phyloP scores from a whole-genome alignment of 1,140 invertebrate genomes.

The Triops cancriformis region DNA sequence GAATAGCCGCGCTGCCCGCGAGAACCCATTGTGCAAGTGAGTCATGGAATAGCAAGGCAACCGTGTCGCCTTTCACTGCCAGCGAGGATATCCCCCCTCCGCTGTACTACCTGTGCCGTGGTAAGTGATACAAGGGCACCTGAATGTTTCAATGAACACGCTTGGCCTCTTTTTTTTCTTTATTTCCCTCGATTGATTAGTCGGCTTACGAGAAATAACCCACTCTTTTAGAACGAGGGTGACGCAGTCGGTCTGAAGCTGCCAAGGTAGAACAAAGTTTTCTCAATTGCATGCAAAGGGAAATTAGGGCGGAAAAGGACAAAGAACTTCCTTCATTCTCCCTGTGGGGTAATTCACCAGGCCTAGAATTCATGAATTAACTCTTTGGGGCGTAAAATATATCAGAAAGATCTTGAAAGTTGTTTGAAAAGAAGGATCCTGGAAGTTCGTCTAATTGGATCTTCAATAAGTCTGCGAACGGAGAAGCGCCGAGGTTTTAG shows the following conservation, averaged over 20 bases:
- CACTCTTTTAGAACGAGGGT: not conserved
- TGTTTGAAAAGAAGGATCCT: too few species aligned
- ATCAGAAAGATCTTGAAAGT: too few species aligned
- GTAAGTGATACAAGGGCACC: not conserved
- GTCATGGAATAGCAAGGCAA: not conserved
- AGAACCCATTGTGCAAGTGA: slow-evolving; percentile 2
- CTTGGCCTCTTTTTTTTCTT: not conserved
- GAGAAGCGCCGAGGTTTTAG: too few species aligned
- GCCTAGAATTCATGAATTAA: too few species aligned
- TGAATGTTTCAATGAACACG: not conserved
- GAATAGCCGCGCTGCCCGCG: not conserved
- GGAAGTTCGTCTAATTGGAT: too few species aligned
- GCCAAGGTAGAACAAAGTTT: too few species aligned
- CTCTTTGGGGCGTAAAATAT: too few species aligned
- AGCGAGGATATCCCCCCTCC: not conserved
- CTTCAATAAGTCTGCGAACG: too few species aligned
- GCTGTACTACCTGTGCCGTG: not conserved
- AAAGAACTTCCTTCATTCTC: too few species aligned
- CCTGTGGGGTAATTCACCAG: too few species aligned
- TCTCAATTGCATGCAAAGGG: too few species aligned
- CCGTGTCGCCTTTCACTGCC: slow-evolving; percentile 3
- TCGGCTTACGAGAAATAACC: not conserved
- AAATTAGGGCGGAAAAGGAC: too few species aligned
- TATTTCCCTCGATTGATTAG: not conserved
- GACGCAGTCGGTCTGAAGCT: not conserved